Conservation (phyloP, 2,797 vertebrate genomes). For the Leucoraja ocellata region DNA sequence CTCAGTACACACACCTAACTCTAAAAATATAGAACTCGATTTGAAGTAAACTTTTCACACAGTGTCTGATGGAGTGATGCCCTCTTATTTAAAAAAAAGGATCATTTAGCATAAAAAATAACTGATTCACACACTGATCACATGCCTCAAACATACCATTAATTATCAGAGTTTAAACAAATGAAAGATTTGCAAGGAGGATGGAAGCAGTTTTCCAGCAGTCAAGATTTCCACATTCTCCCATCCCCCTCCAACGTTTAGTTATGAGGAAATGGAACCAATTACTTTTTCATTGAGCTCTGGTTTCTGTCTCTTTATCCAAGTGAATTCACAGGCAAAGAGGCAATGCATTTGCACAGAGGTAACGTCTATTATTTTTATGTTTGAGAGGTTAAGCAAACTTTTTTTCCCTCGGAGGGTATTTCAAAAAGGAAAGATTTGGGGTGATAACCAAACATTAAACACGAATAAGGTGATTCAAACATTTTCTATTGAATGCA, state of each 20-base stretch:
- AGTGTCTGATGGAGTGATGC: background rate
- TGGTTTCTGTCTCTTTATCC: slow-evolving; percentile 22
- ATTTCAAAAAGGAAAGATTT: background rate
- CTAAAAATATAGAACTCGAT: background rate
- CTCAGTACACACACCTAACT: no score
- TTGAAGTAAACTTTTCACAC: background rate
- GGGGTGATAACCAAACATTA: background rate
- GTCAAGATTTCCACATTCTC: slow-evolving; percentile 24
- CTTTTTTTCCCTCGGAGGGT: background rate
- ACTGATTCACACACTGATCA: slow-evolving; percentile 6
- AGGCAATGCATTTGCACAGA: background rate
- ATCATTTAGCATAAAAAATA: background rate
- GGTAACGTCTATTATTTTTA: background rate
- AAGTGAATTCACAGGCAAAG: slow-evolving; percentile 20
- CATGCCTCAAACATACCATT: background rate
- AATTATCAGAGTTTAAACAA: background rate
- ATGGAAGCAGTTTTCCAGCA: background rate
- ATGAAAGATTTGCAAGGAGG: background rate
- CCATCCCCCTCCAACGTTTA: slow-evolving; percentile 10
- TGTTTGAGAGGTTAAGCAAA: slow-evolving; percentile 8
- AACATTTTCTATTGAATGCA: background rate
- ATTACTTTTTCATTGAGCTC: slow-evolving; percentile 32
- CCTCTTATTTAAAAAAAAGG: background rate
- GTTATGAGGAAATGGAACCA: slow-evolving; percentile 16
- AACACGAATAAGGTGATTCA: background rate